Conservation (phyloP, 2,888 invertebrate species). For the Tupiocoris notatus region DNA sequence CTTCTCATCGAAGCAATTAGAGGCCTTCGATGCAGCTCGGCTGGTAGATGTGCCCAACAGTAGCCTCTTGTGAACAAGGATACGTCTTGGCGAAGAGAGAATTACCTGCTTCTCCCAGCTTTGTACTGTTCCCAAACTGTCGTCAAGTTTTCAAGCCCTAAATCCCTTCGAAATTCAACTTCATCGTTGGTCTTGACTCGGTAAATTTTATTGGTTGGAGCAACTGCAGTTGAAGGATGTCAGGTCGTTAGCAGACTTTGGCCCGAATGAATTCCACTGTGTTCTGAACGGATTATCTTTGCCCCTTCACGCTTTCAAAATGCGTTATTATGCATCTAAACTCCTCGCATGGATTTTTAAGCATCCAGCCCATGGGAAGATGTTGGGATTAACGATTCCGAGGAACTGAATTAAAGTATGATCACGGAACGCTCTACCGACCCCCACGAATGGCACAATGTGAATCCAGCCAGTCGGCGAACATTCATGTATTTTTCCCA, state of each 20-base stretch:
- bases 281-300: too few species aligned
- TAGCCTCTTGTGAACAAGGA: background rate
- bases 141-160: background rate
- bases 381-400: background rate
- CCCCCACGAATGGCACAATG: too few species aligned
- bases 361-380: background rate
- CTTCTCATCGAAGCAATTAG: background rate
- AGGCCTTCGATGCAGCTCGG: background rate
- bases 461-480: background rate
- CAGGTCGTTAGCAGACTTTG: too few species aligned
- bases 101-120: background rate
- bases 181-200: too few species aligned
- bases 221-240: too few species aligned
- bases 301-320: too few species aligned
- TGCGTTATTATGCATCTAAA: too few species aligned
- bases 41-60: background rate
- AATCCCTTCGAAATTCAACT: too few species aligned
- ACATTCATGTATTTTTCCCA: background rate
- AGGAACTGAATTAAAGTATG: background rate
- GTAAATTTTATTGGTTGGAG: too few species aligned
- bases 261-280: too few species aligned
- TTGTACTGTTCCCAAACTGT: background rate
- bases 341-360: too few species aligned
- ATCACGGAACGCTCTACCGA: too few species aligned
- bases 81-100: background rate